These are phyloP conservation scores for Lepidocyrtinus sp. DNA, from an alignment of 2,888 invertebrate genomes.

Conservation along the genomic window DNA sequence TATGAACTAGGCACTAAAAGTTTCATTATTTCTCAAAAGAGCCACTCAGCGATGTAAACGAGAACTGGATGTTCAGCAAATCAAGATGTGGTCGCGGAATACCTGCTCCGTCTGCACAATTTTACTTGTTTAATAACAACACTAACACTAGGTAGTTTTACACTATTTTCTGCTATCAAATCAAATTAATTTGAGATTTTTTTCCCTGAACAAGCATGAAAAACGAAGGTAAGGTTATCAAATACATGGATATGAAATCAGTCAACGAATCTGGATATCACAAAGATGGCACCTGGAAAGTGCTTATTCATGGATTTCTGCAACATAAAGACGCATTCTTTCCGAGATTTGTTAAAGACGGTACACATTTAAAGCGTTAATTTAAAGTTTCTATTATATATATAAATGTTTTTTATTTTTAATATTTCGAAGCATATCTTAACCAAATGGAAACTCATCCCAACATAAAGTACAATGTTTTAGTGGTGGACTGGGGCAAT, in stretches of 20 bases:
- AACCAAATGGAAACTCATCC: constrained; percentile 31
- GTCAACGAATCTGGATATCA: constrained; percentile 14
- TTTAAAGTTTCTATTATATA: too few species aligned
- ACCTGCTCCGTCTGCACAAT: constrained; percentile 1
- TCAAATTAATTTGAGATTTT: not conserved
- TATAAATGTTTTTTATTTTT: not conserved
- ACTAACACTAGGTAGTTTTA: constrained; percentile 27
- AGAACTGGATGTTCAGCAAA: constrained; percentile 16
- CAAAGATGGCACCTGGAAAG: constrained; percentile 29
- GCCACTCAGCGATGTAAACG: too few species aligned
- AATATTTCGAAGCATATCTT: constrained; percentile 35
- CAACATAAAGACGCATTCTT: constrained; percentile 39
- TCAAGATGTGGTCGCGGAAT: constrained; percentile 24
- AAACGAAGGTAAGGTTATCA: constrained; percentile 29
- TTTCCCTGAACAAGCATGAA: not conserved
- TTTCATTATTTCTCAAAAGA: too few species aligned
- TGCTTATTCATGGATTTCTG: constrained; percentile 41
- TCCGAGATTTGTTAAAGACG: constrained; percentile 30
- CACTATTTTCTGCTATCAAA: not conserved
- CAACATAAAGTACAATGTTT: constrained; percentile 21
- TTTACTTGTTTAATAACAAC: constrained; percentile 33
- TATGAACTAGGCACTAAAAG: too few species aligned
- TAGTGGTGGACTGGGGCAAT: constrained; percentile 46
- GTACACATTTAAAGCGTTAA: constrained; percentile 21
- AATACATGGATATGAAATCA: not conserved